Conservation (phyloP, 2,113 vertebrate genomes). For the Struthio camelus region DNA sequence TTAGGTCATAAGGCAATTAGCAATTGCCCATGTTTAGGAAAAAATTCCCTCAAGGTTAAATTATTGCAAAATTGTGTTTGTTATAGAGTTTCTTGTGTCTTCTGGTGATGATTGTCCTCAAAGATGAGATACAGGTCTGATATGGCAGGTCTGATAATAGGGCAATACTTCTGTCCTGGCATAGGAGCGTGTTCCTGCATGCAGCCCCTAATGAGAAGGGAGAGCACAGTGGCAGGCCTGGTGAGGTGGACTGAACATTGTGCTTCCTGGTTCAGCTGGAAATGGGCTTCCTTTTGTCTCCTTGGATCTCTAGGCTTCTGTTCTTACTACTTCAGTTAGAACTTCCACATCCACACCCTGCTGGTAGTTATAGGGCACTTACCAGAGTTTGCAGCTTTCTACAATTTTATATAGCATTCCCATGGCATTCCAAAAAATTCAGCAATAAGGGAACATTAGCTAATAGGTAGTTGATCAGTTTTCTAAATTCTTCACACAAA, state of each 20-base stretch:
- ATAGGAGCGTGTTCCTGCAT: not conserved
- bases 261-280: not conserved
- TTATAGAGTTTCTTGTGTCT: not conserved
- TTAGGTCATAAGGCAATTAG: not conserved
- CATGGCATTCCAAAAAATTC: slow-evolving; percentile 16
- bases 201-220: not conserved
- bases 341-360: slow-evolving; percentile 13
- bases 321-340: not conserved
- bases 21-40: not conserved
- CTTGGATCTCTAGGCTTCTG: not conserved
- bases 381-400: not conserved
- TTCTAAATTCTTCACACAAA: slow-evolving; percentile 34
- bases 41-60: not conserved
- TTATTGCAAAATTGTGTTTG: not conserved
- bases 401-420: not conserved
- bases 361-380: not conserved
- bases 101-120: not conserved
- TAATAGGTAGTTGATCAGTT: not conserved
- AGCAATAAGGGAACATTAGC: not conserved
- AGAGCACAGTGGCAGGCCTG: not conserved
- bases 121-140: not conserved
- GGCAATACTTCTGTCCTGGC: not conserved
- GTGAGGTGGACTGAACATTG: not conserved
- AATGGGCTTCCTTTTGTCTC: not conserved
- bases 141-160: not conserved